Conservation (phyloP, 2,113 vertebrate genomes). For the Callospermophilus lateralis region DNA sequence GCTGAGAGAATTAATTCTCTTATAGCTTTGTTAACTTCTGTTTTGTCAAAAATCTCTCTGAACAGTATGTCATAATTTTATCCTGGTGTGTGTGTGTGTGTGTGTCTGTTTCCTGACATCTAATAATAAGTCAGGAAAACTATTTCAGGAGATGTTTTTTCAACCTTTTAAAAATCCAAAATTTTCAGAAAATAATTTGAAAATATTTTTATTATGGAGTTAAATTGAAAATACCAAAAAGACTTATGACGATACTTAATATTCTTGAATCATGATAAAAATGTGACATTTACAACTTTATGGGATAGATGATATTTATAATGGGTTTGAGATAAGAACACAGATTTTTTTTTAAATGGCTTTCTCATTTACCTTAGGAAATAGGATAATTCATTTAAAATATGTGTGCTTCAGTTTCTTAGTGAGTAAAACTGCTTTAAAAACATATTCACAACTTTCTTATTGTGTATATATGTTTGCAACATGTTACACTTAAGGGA, state of each 20-base stretch:
- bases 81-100: not conserved
- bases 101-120: not conserved
- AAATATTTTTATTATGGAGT: not conserved
- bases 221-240: not conserved
- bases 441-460: not conserved
- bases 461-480: not conserved
- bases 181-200: not conserved
- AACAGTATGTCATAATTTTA: not conserved
- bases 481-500: not conserved
- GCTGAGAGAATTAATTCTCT: constrained; percentile 54
- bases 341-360: not conserved
- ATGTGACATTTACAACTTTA: not conserved
- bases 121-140: not conserved
- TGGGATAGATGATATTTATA: not conserved
- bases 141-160: not conserved
- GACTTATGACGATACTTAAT: not conserved
- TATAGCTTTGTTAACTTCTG: constrained; percentile 12
- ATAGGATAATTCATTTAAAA: not conserved
- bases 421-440: not conserved
- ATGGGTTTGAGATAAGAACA: not conserved
- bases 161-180: not conserved
- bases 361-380: not conserved
- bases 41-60: not conserved
- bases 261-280: not conserved
- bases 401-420: not conserved